These are phyloP conservation scores for Fragum fragum DNA, from an alignment of 2,888 invertebrate species.

Conservation along the genomic window DNA sequence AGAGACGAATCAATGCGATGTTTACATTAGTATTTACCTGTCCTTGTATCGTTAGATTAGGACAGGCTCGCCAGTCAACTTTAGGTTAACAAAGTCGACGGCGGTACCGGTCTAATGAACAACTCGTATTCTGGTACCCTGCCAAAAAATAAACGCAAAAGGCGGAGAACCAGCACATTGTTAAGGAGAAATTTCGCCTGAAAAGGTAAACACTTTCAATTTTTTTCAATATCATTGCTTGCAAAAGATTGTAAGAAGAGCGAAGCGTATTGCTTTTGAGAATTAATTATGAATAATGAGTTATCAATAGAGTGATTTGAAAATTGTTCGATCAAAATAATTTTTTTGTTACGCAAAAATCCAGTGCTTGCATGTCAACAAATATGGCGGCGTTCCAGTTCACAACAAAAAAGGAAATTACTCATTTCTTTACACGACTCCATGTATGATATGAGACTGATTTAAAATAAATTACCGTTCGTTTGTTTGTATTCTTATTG, in stretches of 20 bases:
- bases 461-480: no score
- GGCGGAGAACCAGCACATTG: constrained; percentile 20
- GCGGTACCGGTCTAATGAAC: no score
- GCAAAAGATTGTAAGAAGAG: neutral
- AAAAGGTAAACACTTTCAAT: neutral
- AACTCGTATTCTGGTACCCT: no score
- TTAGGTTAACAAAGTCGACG: no score
- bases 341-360: neutral
- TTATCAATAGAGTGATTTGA: neutral
- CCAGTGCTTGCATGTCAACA: constrained; percentile 63
- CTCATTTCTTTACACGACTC: neutral
- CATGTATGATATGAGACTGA: no score
- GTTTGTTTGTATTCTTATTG: no score
- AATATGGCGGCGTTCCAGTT: constrained; percentile 55
- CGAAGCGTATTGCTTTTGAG: neutral
- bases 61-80: no score
- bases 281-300: neutral
- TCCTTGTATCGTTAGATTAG: no score
- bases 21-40: no score
- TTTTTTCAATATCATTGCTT: neutral
- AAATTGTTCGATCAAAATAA: neutral
- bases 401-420: constrained; percentile 8
- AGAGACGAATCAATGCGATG: no score
- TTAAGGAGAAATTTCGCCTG: constrained; percentile 14
- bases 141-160: no score